Evolutionary conservation across 2,113 vertebrate genomes (phyloP).

Genomic region (Mellivora capensis): DNA sequence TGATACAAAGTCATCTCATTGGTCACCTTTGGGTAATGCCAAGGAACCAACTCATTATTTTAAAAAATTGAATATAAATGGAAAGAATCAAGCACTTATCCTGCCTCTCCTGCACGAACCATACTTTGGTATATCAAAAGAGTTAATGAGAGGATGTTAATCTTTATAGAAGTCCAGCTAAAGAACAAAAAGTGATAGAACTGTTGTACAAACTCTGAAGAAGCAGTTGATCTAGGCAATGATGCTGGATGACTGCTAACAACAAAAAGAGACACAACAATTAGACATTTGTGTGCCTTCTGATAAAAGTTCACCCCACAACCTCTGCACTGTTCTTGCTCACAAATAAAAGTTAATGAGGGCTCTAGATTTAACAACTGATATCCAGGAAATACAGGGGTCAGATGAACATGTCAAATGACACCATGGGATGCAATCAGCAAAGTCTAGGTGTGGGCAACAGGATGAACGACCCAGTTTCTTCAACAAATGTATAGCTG

Average conservation of each 20-base stretch:
- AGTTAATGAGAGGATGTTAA: neutral
- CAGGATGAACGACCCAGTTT: neutral
- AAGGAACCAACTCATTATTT: conserved; percentile 32
- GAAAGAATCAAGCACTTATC: conserved; percentile 19
- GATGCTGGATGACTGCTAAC: neutral
- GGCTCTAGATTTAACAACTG: neutral
- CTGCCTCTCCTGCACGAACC: neutral
- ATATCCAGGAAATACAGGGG: neutral
- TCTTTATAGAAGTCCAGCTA: neutral
- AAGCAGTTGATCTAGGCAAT: neutral
- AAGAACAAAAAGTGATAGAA: neutral
- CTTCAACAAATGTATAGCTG: neutral
- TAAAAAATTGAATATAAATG: conserved; percentile 6
- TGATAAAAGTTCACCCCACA: neutral
- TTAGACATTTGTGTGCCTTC: neutral
- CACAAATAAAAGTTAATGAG: conserved; percentile 2
- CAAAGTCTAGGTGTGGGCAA: neutral
- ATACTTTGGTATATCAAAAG: neutral
- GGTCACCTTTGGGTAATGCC: neutral
- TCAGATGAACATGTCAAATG: neutral
- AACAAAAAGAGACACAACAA: neutral
- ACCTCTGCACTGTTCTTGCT: neutral
- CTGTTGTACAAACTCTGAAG: neutral
- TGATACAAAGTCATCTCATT: neutral
- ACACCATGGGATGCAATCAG: neutral